phyloP scores from a whole-genome alignment of 2,888 invertebrate species.

The Parasteatoda lunata region DNA sequence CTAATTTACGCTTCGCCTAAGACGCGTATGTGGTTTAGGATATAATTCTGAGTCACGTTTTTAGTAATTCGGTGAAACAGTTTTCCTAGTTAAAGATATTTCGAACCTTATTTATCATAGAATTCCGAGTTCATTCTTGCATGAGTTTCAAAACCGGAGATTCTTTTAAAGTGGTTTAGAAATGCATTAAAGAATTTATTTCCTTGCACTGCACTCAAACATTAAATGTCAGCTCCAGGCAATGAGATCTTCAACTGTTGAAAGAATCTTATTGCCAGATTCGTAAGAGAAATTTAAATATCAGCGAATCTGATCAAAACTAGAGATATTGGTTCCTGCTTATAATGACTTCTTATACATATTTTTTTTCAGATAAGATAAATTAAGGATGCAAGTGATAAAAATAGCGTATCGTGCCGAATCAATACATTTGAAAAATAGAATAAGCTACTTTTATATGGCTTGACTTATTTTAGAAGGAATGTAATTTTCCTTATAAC shows the following conservation, averaged over 20 bases:
- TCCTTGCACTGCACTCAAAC: background rate
- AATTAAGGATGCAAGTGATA: too few species aligned
- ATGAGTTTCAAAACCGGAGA: constrained; percentile 12
- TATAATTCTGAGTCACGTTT: constrained; percentile 38
- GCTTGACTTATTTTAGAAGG: too few species aligned
- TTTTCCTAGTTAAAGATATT: background rate
- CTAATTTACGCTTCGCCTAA: constrained; percentile 53
- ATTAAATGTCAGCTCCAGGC: background rate
- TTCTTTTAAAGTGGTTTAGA: constrained; percentile 11
- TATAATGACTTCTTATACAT: too few species aligned
- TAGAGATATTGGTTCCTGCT: too few species aligned
- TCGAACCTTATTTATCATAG: constrained; percentile 3
- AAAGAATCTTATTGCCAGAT: too few species aligned
- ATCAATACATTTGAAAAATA: too few species aligned
- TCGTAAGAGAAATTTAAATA: too few species aligned
- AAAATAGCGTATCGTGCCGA: too few species aligned
- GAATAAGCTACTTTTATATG: too few species aligned
- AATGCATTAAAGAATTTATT: constrained; percentile 1
- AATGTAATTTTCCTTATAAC: too few species aligned
- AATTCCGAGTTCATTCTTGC: constrained; percentile 15
- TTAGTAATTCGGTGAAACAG: constrained; percentile 5
- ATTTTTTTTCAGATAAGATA: too few species aligned
- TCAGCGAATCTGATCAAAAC: too few species aligned
- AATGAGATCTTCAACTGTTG: background rate
- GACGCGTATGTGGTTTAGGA: constrained; percentile 19